A percentile compares a stretch with the other conserved stretches of the same genome.
Evolutionary conservation across 2,888 invertebrate species (phyloP).

Genomic region (Agrilus mali): DNA sequence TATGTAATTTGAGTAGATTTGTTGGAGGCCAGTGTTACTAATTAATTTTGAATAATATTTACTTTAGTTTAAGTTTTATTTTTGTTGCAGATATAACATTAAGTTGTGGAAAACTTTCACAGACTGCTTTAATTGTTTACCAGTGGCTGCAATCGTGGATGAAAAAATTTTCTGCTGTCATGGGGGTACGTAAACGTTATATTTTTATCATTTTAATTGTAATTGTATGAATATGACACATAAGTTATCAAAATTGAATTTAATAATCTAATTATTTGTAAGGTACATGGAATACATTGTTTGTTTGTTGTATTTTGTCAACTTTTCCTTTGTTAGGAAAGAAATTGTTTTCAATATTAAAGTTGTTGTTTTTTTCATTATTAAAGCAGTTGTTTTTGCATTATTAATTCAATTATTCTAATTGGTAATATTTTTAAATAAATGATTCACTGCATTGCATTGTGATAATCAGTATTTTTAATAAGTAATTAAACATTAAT

Average conservation of each 20-base stretch:
- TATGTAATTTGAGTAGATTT: neutral
- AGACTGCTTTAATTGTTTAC: conserved; percentile 98
- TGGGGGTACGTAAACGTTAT: conserved; percentile 33
- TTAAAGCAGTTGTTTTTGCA: no score
- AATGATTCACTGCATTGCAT: no score
- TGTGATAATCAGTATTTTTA: no score
- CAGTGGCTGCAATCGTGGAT: conserved; percentile 89
- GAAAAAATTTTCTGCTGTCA: conserved; percentile 71
- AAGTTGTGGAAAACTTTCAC: conserved; percentile 99
- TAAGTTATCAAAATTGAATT: no score
- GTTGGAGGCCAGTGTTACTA: conserved; percentile 21
- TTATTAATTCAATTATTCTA: neutral
- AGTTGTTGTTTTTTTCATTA: no score
- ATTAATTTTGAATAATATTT: conserved; percentile 24
- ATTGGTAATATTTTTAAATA: no score
- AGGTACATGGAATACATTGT: no score
- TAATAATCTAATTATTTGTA: no score
- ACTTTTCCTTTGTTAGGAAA: no score
- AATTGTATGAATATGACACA: neutral
- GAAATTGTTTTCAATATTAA: no score
- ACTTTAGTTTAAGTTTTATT: conserved; percentile 16
- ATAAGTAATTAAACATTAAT: no score
- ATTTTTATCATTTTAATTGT: neutral
- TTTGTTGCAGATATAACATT: conserved; percentile 80
- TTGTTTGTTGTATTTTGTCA: no score